A percentile compares a stretch with the other conserved stretches of the same genome.
Conservation (phyloP, 2,888 invertebrate species). For the Meiosimyza platycephala region DNA sequence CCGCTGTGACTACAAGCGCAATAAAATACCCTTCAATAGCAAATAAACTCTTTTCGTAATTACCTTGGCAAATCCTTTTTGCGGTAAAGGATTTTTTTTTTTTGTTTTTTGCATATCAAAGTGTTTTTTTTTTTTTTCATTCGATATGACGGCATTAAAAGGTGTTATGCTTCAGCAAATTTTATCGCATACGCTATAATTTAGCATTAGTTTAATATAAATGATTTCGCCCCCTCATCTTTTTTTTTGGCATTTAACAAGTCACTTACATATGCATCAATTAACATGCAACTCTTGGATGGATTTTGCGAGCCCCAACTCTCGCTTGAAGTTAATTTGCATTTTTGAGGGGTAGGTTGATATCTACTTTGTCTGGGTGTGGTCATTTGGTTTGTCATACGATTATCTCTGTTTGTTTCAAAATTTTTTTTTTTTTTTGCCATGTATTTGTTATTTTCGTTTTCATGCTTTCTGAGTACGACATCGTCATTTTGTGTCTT, state of each 20-base stretch:
- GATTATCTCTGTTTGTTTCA: not conserved
- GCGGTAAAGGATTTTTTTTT: too few relatives aligned
- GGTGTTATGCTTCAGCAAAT: too few relatives aligned
- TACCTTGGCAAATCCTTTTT: constrained; percentile 21
- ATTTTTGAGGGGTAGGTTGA: not conserved
- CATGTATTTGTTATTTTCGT: not conserved
- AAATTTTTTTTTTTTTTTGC: not conserved
- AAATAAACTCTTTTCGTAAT: constrained; percentile 24
- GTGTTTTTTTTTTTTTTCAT: too few relatives aligned
- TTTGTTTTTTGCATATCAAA: too few relatives aligned
- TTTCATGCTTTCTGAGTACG: not conserved
- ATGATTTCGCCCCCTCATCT: not conserved
- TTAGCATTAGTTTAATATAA: too few relatives aligned
- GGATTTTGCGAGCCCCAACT: not conserved
- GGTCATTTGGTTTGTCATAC: not conserved
- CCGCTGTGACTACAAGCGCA: not conserved
- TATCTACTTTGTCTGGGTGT: not conserved
- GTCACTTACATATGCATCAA: constrained; percentile 13
- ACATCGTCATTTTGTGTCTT: not conserved
- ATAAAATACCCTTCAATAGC: constrained; percentile 19
- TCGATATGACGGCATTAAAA: too few relatives aligned
- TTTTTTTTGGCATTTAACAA: constrained; percentile 9
- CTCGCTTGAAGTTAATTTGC: not conserved
- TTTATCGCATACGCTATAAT: too few relatives aligned
- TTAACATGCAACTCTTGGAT: not conserved